Evolutionary conservation across 2,113 vertebrate genomes (phyloP), one percentile per base, ranked within the genome.

Genomic region (Corythoichthys haematopterus): DNA sequence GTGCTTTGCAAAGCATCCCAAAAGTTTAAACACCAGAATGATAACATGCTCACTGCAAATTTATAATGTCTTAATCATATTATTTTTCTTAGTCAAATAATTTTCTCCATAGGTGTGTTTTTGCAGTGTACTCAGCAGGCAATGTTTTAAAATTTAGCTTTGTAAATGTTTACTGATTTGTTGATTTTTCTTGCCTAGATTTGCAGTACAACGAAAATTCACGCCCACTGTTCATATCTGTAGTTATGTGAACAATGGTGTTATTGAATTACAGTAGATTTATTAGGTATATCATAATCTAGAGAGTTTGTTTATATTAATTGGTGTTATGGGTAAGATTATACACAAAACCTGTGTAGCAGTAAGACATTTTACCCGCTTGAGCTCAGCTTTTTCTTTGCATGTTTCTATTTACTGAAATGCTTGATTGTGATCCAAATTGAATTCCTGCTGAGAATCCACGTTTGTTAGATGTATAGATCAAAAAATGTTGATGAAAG

Each of bases 401-500:
- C 76, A 67, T 61, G 45, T 33, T 63, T 63, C 7, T 6, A 7
- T 78, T 85, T 77, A 82, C 85, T 77, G 71, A 67, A 75, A 86
- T 89, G 80, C 70, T 64, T 78, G 69, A 82, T 74, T 70, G 77
- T 73, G 66, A 20, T 61, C 74, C 66, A 57, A 15, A 78, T 79
- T 78, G 72, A 71, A 88, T 85, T 88, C 80, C 87, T 76, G 62
- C 68, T 37, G 46, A 71, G 77, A 85, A 71, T 53, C 65, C 70
- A 80, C 76, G 80, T 84, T 72, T 84, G 79, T 66, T 71, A 72
- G 77, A 81, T 71, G 80, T 84, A 80, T 85, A 80, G 76, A 87
- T 85, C 82, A 87, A 84, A 80, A 87, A 84, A 80, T 78, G 77
- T 60, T 68, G 78, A 83, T 83, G 83, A 87, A 82, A 83, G 77